A percentile compares a stretch with the other conserved stretches of the same genome.
Conservation (phyloP, 2,888 invertebrate species). For the Pristionchus fissidentatus region DNA sequence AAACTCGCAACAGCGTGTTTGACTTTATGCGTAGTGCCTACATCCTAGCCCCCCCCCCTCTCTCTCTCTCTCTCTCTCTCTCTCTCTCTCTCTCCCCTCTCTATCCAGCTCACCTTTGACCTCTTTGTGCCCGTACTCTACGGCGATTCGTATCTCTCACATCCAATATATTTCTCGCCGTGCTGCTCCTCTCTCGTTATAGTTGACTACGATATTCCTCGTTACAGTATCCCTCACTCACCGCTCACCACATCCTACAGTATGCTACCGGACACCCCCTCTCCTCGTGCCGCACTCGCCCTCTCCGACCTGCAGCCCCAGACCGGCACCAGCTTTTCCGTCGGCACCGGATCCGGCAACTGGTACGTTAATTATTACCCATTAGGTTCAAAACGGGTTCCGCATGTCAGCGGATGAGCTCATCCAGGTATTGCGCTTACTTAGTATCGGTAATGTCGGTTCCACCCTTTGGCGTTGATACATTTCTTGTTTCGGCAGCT, state of each 20-base stretch:
- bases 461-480: slow-evolving; percentile 29
- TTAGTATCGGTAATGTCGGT: background rate
- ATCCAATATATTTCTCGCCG: background rate
- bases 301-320: slow-evolving; percentile 73
- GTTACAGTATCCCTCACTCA: slow-evolving; percentile 1
- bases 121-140: background rate
- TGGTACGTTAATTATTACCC: slow-evolving; percentile 55
- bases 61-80: slow-evolving; percentile 40
- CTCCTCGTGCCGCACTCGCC: slow-evolving; percentile 74
- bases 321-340: slow-evolving; percentile 64
- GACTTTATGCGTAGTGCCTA: slow-evolving; percentile 46
- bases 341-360: slow-evolving; percentile 66
- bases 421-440: background rate
- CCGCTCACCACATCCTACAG: background rate
- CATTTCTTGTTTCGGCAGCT: slow-evolving; percentile 21
- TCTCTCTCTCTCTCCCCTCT: slow-evolving; percentile 20
- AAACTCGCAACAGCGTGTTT: background rate
- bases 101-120: slow-evolving; percentile 43
- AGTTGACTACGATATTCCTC: background rate
- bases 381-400: background rate
- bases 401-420: no score
- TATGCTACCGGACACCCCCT: slow-evolving; percentile 74
- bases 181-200: background rate
- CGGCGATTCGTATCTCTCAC: background rate
- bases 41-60: slow-evolving; percentile 48